Evolutionary conservation across 2,113 vertebrate species (phyloP), one percentile per base, ranked within the genome.

Genomic region (Oncorhynchus nerka): DNA sequence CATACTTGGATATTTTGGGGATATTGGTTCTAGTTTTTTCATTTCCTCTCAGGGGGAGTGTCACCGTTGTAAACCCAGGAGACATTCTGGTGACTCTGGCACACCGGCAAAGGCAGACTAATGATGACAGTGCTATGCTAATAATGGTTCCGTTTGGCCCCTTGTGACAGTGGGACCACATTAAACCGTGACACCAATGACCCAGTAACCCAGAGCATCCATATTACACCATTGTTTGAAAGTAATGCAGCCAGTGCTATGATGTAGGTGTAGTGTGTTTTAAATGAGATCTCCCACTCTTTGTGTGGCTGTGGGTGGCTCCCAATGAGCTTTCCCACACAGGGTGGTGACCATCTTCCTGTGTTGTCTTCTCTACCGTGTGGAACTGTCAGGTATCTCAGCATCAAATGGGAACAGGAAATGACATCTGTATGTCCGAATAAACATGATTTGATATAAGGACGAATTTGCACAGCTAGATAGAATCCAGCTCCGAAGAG

Each of bases 111-210:
- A 22, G 1, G 5, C 13, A 0, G 78, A 75, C 81, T 87, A 90
- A 91, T 86, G 85, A 89, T 82, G 84, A 85, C 84, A 83, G 73
- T 20, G 66, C 64, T 81, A 61, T 79, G 39, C 59, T 82, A 83
- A 85, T 88, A 86, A 89, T 84, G 84, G 80, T 81, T 87, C 78
- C 85, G 74, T 68, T 76, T 85, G 73, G 83, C 84, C 85, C 16
- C 72, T 15, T 20, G 75, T 87, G 89, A 84, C 88, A 84, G 85
- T 74, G 68, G 82, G 84, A 81, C 86, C 70, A 75, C 74, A 85
- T 88, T 84, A 88, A 90, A 80, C 82, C 26, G 5, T 6, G 24
- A 30, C 24, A 13, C 11, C 64, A 22, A 19, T 22, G 61, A 26
- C 61, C 61, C 24, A 9, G 51, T 55, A 55, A 55, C 61, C 6